phyloP scores from a whole-genome alignment of 2,113 vertebrate genomes.

The Sprattus sprattus region DNA sequence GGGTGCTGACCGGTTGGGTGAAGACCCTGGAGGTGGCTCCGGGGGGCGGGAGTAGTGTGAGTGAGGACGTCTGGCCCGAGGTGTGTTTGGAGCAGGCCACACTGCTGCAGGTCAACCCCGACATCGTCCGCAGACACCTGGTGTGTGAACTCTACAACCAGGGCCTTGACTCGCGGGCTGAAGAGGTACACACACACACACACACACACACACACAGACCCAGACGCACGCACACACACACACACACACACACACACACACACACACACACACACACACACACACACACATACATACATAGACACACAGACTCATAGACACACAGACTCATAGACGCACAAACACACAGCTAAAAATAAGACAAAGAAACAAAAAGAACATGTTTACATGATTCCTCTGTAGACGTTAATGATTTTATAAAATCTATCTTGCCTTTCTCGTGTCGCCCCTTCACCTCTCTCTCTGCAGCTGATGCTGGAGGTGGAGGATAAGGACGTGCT shows the following conservation, averaged over 20 bases:
- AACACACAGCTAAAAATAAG: background rate
- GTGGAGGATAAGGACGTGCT: slow-evolving; percentile 92
- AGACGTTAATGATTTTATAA: background rate
- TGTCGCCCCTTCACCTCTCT: background rate
- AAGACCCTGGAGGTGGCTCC: slow-evolving; percentile 44
- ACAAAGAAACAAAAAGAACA: too few relatives aligned
- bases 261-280: background rate
- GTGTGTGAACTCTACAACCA: slow-evolving; percentile 92
- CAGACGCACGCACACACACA: background rate
- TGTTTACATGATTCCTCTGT: background rate
- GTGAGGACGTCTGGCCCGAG: slow-evolving; percentile 81
- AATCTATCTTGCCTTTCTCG: background rate
- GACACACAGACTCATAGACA: background rate
- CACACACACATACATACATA: background rate
- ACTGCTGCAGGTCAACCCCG: slow-evolving; percentile 86
- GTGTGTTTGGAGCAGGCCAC: slow-evolving; percentile 81
- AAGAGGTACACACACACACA: slow-evolving; percentile 74
- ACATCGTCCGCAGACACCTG: slow-evolving; percentile 83
- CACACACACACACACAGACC: background rate
- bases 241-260: background rate
- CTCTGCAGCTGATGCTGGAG: slow-evolving; percentile 81
- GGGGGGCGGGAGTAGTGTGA: slow-evolving; percentile 61
- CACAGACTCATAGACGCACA: background rate
- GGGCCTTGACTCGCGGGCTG: slow-evolving; percentile 85
- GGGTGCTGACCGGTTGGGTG: slow-evolving; percentile 21